These are phyloP conservation scores for Hybognathus amarus DNA, from an alignment of 2,797 vertebrate genomes.

Conservation along the genomic window DNA sequence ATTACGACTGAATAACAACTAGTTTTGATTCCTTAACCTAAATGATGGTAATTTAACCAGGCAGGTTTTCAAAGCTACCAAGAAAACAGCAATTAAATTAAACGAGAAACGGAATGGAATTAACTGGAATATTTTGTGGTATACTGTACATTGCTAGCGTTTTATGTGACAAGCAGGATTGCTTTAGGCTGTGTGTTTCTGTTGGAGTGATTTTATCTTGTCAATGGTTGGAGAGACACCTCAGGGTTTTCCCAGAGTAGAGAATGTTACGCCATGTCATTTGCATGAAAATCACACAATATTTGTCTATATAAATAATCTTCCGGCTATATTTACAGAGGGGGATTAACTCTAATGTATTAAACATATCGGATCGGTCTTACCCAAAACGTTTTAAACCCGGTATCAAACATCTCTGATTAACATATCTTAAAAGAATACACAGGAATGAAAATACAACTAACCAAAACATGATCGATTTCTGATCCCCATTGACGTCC, in stretches of 20 bases:
- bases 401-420: background rate
- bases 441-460: too few species aligned
- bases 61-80: background rate
- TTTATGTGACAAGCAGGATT: background rate
- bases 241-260: background rate
- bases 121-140: background rate
- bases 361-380: background rate
- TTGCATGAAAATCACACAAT: conserved; percentile 13
- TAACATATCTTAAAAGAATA: background rate
- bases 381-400: background rate
- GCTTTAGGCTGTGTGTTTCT: background rate
- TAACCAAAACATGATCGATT: too few species aligned
- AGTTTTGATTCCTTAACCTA: background rate
- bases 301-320: conserved; percentile 25
- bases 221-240: background rate
- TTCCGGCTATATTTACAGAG: background rate
- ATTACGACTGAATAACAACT: background rate
- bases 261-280: background rate
- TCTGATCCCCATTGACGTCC: background rate
- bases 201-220: conserved; percentile 3
- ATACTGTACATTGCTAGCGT: background rate
- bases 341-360: background rate
- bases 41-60: background rate
- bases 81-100: background rate
- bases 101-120: background rate